phyloP scores from a whole-genome alignment of 2,113 vertebrate species.

The Lamprologus tigripictilis region DNA sequence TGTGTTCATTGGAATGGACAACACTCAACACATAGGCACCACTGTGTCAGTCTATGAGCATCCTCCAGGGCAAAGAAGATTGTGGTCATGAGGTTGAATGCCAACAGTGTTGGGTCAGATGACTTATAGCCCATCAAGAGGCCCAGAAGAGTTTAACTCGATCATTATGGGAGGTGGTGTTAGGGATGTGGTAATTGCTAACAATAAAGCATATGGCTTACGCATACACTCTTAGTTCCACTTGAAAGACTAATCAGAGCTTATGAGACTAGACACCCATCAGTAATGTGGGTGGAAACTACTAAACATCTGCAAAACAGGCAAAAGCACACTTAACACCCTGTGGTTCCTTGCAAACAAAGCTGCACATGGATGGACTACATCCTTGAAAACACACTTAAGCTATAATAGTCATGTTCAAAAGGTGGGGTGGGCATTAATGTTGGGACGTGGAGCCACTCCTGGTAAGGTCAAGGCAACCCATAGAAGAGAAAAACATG shows the following conservation, averaged over 20 bases:
- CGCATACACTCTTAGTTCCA: not conserved
- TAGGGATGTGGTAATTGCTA: not conserved
- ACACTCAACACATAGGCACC: not conserved
- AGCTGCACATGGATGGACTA: not conserved
- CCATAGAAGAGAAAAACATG: not conserved
- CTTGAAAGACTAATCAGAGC: not conserved
- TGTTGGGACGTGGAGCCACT: not conserved
- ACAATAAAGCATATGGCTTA: not conserved
- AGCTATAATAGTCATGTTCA: not conserved
- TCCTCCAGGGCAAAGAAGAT: not conserved
- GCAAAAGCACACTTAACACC: not conserved
- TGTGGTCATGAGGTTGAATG: constrained; percentile 7
- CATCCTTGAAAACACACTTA: not conserved
- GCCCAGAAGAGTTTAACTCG: not conserved
- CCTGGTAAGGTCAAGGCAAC: fast-evolving
- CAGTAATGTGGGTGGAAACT: not conserved
- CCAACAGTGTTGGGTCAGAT: not conserved
- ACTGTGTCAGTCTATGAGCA: not conserved
- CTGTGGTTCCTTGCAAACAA: not conserved
- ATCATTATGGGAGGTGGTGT: not conserved
- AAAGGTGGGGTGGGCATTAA: not conserved
- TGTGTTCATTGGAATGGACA: not conserved
- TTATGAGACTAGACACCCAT: not conserved
- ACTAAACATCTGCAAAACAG: not conserved
- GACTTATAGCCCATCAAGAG: not conserved